Conservation (phyloP, 1,140 invertebrate genomes). For the Conopomorpha cramerella region DNA sequence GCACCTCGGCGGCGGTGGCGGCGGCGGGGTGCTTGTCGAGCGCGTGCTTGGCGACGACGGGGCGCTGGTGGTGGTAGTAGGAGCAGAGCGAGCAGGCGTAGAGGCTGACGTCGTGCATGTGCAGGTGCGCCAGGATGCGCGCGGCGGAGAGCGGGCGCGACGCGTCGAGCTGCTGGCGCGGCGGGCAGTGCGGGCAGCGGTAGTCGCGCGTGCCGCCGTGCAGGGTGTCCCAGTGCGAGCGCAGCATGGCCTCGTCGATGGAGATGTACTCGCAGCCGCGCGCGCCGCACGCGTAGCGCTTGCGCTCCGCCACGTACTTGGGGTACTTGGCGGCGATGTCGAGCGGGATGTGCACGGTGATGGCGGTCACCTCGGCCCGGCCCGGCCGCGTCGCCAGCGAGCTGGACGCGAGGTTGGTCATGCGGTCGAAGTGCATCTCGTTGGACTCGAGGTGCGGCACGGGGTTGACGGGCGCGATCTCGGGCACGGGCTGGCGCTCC, state of each 20-base stretch:
- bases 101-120: constrained; percentile 73
- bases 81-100: constrained; percentile 72
- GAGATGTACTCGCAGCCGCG: constrained; percentile 72
- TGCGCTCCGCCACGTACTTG: constrained; percentile 67
- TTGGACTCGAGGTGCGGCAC: constrained; percentile 78
- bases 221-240: constrained; percentile 72
- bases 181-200: constrained; percentile 72
- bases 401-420: constrained; percentile 79
- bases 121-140: constrained; percentile 70
- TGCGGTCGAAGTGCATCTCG: constrained; percentile 82
- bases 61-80: constrained; percentile 66
- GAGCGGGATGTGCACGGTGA: constrained; percentile 12
- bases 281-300: constrained; percentile 72
- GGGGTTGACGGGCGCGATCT: constrained; percentile 73
- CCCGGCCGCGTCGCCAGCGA: constrained; percentile 63
- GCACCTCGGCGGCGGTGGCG: constrained; percentile 61
- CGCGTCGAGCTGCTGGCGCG: constrained; percentile 29
- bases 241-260: constrained; percentile 71
- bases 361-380: constrained; percentile 8
- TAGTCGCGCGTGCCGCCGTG: constrained; percentile 67
- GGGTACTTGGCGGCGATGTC: constrained; percentile 48
- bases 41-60: constrained; percentile 70
- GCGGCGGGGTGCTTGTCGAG: constrained; percentile 65
- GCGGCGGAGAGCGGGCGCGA: constrained; percentile 44
- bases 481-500: constrained; percentile 63